Conservation (phyloP, 2,888 invertebrate species). For the Tetropium fuscum region DNA sequence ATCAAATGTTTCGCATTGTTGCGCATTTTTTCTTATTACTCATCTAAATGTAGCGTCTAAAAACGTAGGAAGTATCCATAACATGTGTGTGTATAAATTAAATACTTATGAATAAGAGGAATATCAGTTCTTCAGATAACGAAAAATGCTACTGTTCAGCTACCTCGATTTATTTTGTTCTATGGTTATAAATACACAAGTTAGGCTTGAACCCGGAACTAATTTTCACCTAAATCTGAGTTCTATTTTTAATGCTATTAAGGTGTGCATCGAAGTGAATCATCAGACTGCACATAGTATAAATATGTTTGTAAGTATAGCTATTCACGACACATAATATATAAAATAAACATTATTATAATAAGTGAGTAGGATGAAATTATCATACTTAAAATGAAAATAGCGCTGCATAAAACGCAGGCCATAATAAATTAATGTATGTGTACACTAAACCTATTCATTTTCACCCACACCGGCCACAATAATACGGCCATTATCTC, state of each 20-base stretch:
- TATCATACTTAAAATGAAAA: conserved; percentile 40
- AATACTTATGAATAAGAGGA: too few species aligned
- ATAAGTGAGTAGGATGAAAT: conserved; percentile 42
- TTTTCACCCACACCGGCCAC: conserved; percentile 39
- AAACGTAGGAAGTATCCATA: too few species aligned
- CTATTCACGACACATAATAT: conserved; percentile 30
- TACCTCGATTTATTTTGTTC: not conserved
- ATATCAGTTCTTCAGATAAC: too few species aligned
- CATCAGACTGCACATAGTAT: conserved; percentile 8
- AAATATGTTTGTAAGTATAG: conserved; percentile 34
- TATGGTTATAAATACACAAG: not conserved
- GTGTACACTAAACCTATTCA: conserved; percentile 41
- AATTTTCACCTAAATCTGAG: not conserved
- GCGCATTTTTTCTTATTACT: too few species aligned
- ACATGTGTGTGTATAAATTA: too few species aligned
- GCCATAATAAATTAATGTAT: conserved; percentile 40
- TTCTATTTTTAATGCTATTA: not conserved
- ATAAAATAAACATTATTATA: conserved; percentile 41
- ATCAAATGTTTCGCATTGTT: too few species aligned
- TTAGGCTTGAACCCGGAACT: conserved; percentile 1
- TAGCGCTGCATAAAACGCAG: conserved; percentile 34
- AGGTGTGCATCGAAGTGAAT: conserved; percentile 8
- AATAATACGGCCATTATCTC: conserved; percentile 35
- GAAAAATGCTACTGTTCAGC: too few species aligned
- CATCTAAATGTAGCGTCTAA: too few species aligned